Conservation (phyloP, 2,113 vertebrate species). For the Falco punctatus region DNA sequence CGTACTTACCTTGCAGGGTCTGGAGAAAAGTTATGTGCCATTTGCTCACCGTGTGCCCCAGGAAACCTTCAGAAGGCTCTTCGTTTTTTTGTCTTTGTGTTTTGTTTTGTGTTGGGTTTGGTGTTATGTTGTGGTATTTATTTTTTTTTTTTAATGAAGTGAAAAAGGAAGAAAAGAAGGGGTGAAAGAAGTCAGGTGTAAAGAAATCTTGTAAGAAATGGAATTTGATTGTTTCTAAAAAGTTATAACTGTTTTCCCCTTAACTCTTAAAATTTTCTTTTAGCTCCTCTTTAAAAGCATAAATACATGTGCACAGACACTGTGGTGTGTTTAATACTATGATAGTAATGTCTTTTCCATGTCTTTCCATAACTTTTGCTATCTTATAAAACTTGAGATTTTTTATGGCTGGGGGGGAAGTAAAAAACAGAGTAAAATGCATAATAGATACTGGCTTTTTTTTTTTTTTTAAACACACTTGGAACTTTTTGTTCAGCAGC, state of each 20-base stretch:
- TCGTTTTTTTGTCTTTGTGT: not conserved
- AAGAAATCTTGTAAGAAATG: not conserved
- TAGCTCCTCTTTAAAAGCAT: not conserved
- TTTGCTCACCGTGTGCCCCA: not conserved
- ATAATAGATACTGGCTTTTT: not conserved
- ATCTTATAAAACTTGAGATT: slow-evolving; percentile 23
- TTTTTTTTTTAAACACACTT: not conserved
- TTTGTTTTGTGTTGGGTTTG: not conserved
- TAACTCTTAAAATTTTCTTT: not conserved
- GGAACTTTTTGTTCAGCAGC: slow-evolving; percentile 19
- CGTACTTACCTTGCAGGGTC: not conserved
- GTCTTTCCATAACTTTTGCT: not conserved
- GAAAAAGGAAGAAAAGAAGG: not conserved
- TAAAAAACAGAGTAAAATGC: not conserved
- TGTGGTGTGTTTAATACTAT: not conserved
- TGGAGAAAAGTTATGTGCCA: not conserved
- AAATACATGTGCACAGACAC: not conserved
- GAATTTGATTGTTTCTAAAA: not conserved
- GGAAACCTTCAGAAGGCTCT: not conserved
- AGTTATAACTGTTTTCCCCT: not conserved
- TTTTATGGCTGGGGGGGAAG: not conserved
- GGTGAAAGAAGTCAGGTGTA: not conserved
- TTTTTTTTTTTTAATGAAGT: not conserved
- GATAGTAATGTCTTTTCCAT: slow-evolving; percentile 54
- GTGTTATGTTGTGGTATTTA: not conserved